Evolutionary conservation across 2,113 vertebrate species (phyloP), one percentile per base, ranked within the genome.

Genomic region (Vanacampus margaritifer): DNA sequence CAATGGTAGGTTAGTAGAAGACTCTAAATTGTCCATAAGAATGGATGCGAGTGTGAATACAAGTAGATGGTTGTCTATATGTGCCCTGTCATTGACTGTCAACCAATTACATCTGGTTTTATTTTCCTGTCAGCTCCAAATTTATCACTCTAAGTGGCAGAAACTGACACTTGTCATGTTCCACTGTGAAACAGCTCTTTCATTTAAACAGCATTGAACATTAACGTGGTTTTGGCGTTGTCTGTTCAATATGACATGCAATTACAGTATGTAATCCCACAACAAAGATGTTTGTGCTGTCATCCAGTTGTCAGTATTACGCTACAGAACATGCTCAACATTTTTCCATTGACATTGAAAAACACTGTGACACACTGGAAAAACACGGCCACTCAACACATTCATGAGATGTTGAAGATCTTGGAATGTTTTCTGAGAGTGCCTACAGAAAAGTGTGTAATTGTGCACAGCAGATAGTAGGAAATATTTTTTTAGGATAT

Each of bases 381-480:
- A 84, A 86, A 56, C 24, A 85, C 64, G 68, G 57, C 69, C 23
- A 35, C 0, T 45, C 58, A n/a, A 54, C 71, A 69, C 61, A 80
- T 57, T 67, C 72, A 32, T 9, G 62, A 61, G 81, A 69, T 69
- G 72, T 78, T 68, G 53, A 2, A 77, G 76, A 67, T 72, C 72
- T 75, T 69, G 78, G 82, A 87, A 88, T 83, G 84, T 72, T 69
- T 82, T 85, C 74, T 73, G 75, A 80, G 78, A 69, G 68, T 57
- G 68, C 56, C 51, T 76, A 81, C 75, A 79, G 80, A 84, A 78
- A 80, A 69, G 58, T 37, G 78, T 50, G 63, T 79, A 74, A 76
- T 69, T 73, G n/a, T n/a, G n/a, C n/a, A n/a, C 65, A 87, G 75
- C 84, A 89, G 85, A 81, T 89, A 80, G 85, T 37, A 54, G 72